Base-by-base conservation (phyloP, 2,888 invertebrate species). In the Thereva unica region DNA sequence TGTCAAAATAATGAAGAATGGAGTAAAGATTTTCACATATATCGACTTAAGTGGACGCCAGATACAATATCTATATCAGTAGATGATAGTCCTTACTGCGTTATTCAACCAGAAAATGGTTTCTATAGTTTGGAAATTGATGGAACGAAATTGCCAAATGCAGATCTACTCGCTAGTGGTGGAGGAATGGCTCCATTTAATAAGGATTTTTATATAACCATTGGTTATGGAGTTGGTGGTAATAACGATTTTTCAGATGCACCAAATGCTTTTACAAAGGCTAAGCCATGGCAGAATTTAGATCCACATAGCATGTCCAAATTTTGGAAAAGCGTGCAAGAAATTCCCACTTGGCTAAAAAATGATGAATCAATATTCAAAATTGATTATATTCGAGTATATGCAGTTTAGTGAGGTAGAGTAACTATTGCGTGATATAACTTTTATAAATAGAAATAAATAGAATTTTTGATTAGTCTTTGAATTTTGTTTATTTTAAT, bases 191-290 rank as follows among this genome's bases (percentile, higher is more conserved):
- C 91, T 0, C 93, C 93, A 0, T 92, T 92, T 73, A 91, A 92
- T 78, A 85, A 89, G 76, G 85, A 91, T 82, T 81, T 80, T 66
- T 82, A 91, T 88, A 89, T 94, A 38, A 85, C 88, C 0, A 74
- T 94, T 57, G 93, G 92, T 0, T 81, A 93, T 6, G 89, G 90
- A 44, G 90, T 91, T 53, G 93, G 91, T 0, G 93, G 93, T 0
- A 78, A 86, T 2, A 84, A 86, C 66, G 87, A 88, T 74, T 93
- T 92, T 75, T 83, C 86, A 0, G 90, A 92, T 73, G 73, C 73
- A 23, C 23, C 23, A 23, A 23, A 23, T 23, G n/a, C n/a, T n/a
- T n/a, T n/a, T n/a, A n/a, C n/a, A n/a, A n/a, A n/a, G n/a, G n/a
- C n/a, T n/a, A n/a, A n/a, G n/a, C n/a, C n/a, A n/a, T n/a, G n/a